A percentile compares a stretch with the other conserved stretches of the same genome.
Conservation (phyloP, 2,113 vertebrate genomes). For the Lamprotornis superbus region DNA sequence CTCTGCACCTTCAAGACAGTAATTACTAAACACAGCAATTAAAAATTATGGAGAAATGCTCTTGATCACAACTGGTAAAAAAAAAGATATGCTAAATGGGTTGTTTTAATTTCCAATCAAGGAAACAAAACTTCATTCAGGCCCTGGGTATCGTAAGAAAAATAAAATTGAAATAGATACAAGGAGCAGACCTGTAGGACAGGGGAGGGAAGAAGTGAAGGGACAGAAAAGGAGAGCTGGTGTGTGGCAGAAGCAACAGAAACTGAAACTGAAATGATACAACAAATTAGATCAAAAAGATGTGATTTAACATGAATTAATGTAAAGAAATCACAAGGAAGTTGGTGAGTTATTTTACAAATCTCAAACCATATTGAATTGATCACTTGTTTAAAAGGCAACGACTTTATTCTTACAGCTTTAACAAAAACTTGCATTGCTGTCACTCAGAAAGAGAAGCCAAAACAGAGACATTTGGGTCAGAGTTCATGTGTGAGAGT, state of each 20-base stretch:
- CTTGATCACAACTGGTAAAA: background rate
- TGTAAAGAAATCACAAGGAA: background rate
- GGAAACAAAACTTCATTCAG: background rate
- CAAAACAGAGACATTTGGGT: background rate
- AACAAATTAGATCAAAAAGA: background rate
- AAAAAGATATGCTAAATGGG: background rate
- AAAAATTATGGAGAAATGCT: background rate
- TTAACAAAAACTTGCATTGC: background rate
- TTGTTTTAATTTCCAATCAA: background rate
- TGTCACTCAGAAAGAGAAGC: background rate
- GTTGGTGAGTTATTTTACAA: background rate
- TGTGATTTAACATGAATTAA: background rate
- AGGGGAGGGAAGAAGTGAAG: background rate
- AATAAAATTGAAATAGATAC: background rate
- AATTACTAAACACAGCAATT: background rate
- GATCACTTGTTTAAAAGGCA: background rate
- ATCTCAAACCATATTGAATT: background rate
- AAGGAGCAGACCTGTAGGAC: background rate
- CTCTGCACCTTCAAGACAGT: background rate
- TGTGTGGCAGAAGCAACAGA: background rate
- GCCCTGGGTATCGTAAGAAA: background rate
- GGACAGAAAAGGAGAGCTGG: background rate
- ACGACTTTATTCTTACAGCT: background rate
- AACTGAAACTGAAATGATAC: background rate
- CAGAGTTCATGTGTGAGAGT: rapidly evolving